phyloP scores from a whole-genome alignment of 2,797 vertebrate species.

The Crypturellus tataupa region DNA sequence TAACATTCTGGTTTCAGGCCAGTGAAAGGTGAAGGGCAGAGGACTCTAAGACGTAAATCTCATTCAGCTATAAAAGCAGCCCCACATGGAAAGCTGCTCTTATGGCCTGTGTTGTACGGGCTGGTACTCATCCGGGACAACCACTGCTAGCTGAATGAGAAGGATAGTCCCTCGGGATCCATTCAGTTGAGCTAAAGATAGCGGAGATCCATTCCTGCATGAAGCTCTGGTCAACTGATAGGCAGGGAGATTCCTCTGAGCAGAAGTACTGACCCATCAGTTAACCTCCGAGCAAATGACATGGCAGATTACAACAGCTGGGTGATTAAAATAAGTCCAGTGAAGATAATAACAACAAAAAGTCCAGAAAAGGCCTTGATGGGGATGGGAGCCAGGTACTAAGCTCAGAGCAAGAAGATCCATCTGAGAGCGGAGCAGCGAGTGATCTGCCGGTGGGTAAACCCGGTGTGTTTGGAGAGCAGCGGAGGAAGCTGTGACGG shows the following conservation, averaged over 20 bases:
- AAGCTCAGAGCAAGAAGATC: not conserved
- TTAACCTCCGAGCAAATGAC: not conserved
- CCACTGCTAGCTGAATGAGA: not conserved
- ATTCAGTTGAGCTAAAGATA: not conserved
- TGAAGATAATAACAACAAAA: not conserved
- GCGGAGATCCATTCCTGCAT: not conserved
- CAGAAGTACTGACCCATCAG: not conserved
- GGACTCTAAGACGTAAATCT: accelerated
- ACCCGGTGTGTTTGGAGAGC: too few species aligned
- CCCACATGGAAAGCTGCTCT: not conserved
- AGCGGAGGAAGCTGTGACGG: too few species aligned
- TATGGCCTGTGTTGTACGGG: not conserved
- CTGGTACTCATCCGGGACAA: not conserved
- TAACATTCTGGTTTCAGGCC: not conserved
- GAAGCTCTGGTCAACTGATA: not conserved
- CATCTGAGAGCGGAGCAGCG: too few species aligned
- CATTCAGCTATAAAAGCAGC: not conserved
- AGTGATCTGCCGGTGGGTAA: too few species aligned
- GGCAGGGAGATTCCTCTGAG: not conserved
- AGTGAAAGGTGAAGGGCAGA: not conserved
- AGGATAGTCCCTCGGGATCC: not conserved
- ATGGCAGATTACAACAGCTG: not conserved
- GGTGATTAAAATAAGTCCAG: not conserved
- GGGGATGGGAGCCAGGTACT: not conserved
- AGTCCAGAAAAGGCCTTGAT: not conserved